Base-by-base conservation (phyloP, 1,140 invertebrate genomes). In the Neodiprion virginianus region DNA sequence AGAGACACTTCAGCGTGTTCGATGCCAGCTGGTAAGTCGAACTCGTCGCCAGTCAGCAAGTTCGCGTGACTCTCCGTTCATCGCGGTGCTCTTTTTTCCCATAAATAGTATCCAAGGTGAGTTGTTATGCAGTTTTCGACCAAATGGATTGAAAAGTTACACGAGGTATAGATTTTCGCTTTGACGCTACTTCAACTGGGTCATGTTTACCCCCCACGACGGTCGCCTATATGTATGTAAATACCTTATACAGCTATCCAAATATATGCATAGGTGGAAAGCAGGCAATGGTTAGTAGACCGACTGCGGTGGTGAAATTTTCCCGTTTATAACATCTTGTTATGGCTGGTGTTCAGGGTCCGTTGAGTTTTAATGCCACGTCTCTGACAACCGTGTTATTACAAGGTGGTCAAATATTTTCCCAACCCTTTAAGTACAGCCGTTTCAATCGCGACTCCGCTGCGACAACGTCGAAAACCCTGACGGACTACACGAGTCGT, bases 81-180 rank as follows among this genome's bases (percentile, higher is more conserved):
- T 5, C 28, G 28, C 28, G 28, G 28, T 40, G 28, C 28, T 40
- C 28, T 40, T 2, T 40, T 40, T 40, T 40, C 28, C 5, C 28
- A 40, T 40, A 40, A 40, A 40, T 40, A 1, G 28, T 3, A 40
- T 40, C 2, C 2, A 40, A 5, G 28, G 28, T 40, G 50, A 4
- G n/a, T 8, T 12, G 53, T 12, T 8, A 61, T 61, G n/a, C 53
- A 61, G 53, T 61, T 61, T 61, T 61, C 28, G 53, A 61, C 53
- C 53, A 61, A 61, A 61, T 61, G 53, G 53, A 61, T 61, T 61
- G 53, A 61, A 61, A 61, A 61, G 53, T 61, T 61, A 61, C 53
- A 61, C 4, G 53, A 61, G n/a, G n/a, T 61, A 61, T 61, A 61
- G 53, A 61, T 61, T 61, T 61, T 61, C 53, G 53, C 53, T 12